phyloP scores from a whole-genome alignment of 2,113 vertebrate species.

The Octodon degus region DNA sequence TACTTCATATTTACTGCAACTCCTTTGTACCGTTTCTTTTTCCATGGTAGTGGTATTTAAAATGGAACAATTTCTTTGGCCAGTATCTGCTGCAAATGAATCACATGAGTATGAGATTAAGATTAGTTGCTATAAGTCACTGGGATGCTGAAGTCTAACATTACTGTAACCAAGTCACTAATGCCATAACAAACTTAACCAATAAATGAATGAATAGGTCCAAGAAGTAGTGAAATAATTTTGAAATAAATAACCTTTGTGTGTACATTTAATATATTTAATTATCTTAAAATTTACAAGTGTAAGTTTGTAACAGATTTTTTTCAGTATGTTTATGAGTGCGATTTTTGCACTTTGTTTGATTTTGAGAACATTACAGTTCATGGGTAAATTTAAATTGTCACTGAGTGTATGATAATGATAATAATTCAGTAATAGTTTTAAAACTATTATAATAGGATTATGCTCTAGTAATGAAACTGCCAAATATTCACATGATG shows the following conservation, averaged over 20 bases:
- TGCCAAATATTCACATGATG: background rate
- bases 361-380: background rate
- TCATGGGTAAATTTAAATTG: background rate
- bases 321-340: background rate
- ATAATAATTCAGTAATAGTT: background rate
- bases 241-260: background rate
- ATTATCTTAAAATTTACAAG: background rate
- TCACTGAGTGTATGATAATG: background rate
- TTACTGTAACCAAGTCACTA: background rate
- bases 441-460: background rate
- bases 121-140: background rate
- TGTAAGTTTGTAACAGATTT: background rate
- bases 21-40: background rate
- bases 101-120: background rate
- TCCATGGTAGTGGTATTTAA: background rate
- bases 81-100: background rate
- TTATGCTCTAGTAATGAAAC: background rate
- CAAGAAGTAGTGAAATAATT: background rate
- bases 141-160: background rate
- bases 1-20: background rate
- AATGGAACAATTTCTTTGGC: rapidly evolving
- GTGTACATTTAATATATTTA: background rate
- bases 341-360: background rate
- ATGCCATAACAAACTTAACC: background rate
- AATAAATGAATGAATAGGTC: background rate